Conservation (phyloP, 1,140 invertebrate genomes). For the Neotoxoptera formosana region DNA sequence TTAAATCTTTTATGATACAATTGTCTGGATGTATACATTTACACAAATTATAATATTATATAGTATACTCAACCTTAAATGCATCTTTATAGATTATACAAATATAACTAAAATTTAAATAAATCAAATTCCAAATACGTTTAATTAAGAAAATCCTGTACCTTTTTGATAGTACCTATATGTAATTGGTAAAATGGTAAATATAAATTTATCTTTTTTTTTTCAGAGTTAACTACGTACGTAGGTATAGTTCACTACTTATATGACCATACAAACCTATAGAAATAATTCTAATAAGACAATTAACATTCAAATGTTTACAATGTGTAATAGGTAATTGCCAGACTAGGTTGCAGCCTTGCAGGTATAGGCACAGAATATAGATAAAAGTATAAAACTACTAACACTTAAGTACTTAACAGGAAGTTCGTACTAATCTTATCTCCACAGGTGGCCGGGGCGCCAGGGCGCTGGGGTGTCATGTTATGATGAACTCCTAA, state of each 20-base stretch:
- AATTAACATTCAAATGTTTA: not conserved
- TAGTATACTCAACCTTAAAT: slow-evolving; percentile 21
- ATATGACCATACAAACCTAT: not conserved
- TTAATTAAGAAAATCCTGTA: not conserved
- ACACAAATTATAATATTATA: not conserved
- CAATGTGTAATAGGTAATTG: not conserved
- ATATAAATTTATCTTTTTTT: not conserved
- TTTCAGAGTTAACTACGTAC: not conserved
- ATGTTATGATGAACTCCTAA: not conserved
- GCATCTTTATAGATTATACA: slow-evolving; percentile 5
- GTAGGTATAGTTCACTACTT: not conserved
- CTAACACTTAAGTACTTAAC: no score
- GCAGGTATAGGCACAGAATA: not conserved
- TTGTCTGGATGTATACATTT: not conserved
- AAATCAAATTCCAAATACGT: not conserved
- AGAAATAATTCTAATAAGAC: not conserved
- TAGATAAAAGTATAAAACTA: no score
- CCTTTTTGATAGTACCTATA: not conserved
- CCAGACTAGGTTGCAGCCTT: not conserved
- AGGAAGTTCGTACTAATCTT: not conserved
- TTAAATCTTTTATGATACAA: not conserved
- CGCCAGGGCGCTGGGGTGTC: no score
- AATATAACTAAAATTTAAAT: not conserved
- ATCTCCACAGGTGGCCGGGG: not conserved
- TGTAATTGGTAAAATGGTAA: not conserved